Evolutionary conservation across 2,888 invertebrate genomes (phyloP), one percentile per base, ranked within the genome.

Genomic region (Marasmarcha lunaedactyla): DNA sequence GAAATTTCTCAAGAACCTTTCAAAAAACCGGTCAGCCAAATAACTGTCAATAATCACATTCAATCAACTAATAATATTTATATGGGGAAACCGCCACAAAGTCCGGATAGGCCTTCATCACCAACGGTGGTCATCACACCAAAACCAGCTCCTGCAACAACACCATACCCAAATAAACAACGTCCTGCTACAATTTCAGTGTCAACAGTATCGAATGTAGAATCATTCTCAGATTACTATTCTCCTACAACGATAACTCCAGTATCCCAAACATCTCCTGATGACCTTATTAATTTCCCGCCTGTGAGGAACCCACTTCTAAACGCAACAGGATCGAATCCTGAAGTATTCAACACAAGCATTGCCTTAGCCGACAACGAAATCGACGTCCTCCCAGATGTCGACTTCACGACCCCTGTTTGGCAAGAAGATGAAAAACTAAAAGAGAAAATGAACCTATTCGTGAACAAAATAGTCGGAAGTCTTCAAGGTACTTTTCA

Each of bases 301-400:
- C 94, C 94, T 0, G 94, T 93, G 0, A 85, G 94, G 36, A 93
- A 94, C 63, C 94, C 94, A 0, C 90, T 93, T 72, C 71, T 93
- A 0, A 93, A 93, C 46, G 88, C 89, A 51, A 90, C 91, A 0
- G 81, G 85, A 1, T 81, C 86, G 0, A 78, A 85, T 14, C 68
- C 85, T 6, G 76, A 71, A 1, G 49, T 77, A 0, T 85, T 63
- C 37, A 85, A 85, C 36, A 74, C 83, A 2, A 84, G 78, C 14
- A 63, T 84, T n/a, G 71, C 87, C 0, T 71, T 86, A 47, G 74
- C 85, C 2, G 85, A 86, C 1, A 85, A 85, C 36, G 86, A 84
- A 36, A 71, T 86, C 15, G 76, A 86, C 27, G 47, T 66, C 1
- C 43, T 79, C 1, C 73, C 78, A 1, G 88, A 88, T 14, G 69